Percentiles rank a stretch among this genome's conserved stretches.
These are phyloP conservation scores for Sinocyclocheilus maitianheensis DNA, from an alignment of 2,113 vertebrate species.

Conservation along the genomic window DNA sequence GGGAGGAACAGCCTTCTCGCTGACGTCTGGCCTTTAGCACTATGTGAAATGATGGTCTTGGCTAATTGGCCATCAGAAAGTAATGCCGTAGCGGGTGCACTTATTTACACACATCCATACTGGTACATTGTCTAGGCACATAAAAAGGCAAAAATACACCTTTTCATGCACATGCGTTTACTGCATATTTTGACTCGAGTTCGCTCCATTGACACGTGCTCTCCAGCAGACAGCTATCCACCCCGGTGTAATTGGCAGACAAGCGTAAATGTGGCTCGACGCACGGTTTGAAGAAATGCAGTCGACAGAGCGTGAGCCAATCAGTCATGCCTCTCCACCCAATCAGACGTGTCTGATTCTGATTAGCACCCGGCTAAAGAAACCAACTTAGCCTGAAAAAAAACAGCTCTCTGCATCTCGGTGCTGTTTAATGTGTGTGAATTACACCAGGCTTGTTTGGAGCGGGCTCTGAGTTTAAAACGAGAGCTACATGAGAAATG, in stretches of 20 bases:
- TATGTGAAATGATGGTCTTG: conserved; percentile 55
- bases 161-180: background rate
- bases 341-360: conserved; percentile 62
- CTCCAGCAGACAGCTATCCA: conserved; percentile 48
- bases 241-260: conserved; percentile 55
- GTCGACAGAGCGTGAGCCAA: conserved; percentile 57
- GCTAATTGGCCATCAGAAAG: conserved; percentile 54
- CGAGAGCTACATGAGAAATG: conserved; percentile 34
- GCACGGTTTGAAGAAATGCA: conserved; percentile 47
- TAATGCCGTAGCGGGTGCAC: conserved; percentile 26
- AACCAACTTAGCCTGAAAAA: conserved; percentile 50
- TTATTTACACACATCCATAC: conserved; percentile 28
- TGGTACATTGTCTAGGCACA: background rate
- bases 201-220: conserved; percentile 55
- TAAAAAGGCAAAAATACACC: conserved; percentile 7
- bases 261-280: conserved; percentile 55
- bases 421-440: conserved; percentile 54
- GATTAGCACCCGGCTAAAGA: conserved; percentile 55
- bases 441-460: conserved; percentile 46
- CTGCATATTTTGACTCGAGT: conserved; percentile 39
- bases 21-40: conserved; percentile 52
- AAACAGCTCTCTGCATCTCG: conserved; percentile 54
- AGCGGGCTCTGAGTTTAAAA: conserved; percentile 31
- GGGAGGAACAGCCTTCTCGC: conserved; percentile 29
- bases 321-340: conserved; percentile 61